phyloP scores from a whole-genome alignment of 92 coral and sea anemone genomes.

The Ricordea florida region DNA sequence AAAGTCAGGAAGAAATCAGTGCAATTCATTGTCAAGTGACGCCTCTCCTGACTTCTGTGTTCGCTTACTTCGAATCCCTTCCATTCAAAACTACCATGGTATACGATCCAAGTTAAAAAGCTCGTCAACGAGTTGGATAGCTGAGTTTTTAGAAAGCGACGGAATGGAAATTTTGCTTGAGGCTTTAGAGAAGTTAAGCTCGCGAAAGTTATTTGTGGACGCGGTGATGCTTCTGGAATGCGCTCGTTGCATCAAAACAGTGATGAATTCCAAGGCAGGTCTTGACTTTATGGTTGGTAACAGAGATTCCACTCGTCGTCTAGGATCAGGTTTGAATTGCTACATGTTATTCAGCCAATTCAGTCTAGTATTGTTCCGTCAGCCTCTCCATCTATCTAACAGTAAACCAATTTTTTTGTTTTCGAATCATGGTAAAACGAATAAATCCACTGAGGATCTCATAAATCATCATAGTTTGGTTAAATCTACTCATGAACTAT shows the following conservation, averaged over 20 bases:
- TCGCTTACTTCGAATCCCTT: slow-evolving; percentile 63
- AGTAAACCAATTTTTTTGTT: no score
- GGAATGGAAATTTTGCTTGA: slow-evolving; percentile 76
- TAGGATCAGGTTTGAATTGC: slow-evolving; percentile 65
- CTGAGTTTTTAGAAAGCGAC: slow-evolving; percentile 68
- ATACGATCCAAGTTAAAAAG: slow-evolving; percentile 61
- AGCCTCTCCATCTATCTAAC: no score
- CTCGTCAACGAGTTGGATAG: slow-evolving; percentile 69
- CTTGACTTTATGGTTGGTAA: slow-evolving; percentile 73
- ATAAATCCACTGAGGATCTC: no score
- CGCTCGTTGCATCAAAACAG: slow-evolving; percentile 73
- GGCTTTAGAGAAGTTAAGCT: slow-evolving; percentile 67
- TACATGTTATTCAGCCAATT: no score
- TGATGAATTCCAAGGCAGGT: slow-evolving; percentile 78
- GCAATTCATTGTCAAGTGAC: slow-evolving; percentile 49
- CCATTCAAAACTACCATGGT: slow-evolving; percentile 71
- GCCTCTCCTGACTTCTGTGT: slow-evolving; percentile 76
- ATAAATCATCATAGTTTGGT: no score
- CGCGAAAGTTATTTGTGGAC: slow-evolving; percentile 51
- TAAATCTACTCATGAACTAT: no score
- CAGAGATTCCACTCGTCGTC: slow-evolving; percentile 59
- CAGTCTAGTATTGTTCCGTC: no score
- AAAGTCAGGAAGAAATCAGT: slow-evolving; percentile 12
- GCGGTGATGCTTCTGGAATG: slow-evolving; percentile 78
- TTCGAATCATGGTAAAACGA: no score